Conservation (phyloP, 2,113 vertebrate species). For the Perca fluviatilis region DNA sequence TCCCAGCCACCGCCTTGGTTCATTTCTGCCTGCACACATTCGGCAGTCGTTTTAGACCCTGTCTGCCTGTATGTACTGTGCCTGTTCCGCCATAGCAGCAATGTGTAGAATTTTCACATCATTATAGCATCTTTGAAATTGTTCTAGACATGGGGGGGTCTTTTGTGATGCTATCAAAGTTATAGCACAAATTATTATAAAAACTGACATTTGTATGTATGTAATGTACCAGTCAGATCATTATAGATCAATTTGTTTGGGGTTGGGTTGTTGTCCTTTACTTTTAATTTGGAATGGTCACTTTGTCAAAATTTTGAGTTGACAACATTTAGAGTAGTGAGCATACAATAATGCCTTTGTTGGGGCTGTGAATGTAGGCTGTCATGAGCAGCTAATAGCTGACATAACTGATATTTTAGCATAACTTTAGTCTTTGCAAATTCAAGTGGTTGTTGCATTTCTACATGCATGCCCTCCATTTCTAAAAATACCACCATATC, state of each 20-base stretch:
- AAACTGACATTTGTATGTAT: not conserved
- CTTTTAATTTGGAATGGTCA: not conserved
- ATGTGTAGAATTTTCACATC: not conserved
- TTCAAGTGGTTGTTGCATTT: not conserved
- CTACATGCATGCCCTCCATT: not conserved
- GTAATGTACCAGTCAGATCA: not conserved
- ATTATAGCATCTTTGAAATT: not conserved
- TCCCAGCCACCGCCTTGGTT: constrained; percentile 96
- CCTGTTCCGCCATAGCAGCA: not conserved
- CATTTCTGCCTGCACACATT: constrained; percentile 88
- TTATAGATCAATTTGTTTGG: not conserved
- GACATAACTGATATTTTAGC: not conserved
- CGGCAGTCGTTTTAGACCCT: not conserved
- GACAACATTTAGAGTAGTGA: not conserved
- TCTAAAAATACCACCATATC: not conserved
- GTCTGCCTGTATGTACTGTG: not conserved
- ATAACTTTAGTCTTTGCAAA: not conserved
- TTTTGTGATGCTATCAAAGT: not conserved
- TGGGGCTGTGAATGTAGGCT: not conserved
- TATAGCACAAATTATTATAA: not conserved
- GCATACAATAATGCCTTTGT: not conserved
- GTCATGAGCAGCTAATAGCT: not conserved
- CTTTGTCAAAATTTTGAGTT: not conserved
- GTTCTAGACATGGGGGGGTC: not conserved
- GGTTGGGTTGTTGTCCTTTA: not conserved